These are phyloP conservation scores for Ostrea denselamellosa DNA, from an alignment of 1,140 invertebrate species.

Conservation along the genomic window DNA sequence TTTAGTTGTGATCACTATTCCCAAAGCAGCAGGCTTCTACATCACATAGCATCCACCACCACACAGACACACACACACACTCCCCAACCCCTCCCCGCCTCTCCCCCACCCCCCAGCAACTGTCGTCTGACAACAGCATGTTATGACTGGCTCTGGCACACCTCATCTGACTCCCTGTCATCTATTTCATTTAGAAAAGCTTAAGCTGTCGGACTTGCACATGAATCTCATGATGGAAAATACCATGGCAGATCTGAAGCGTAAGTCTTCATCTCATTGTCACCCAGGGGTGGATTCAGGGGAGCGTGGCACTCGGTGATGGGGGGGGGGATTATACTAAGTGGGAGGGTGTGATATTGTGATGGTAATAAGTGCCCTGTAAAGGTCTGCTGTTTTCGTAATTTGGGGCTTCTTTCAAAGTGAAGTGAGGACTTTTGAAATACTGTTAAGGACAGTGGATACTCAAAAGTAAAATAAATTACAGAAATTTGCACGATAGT, in stretches of 20 bases:
- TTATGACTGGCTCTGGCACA: background rate
- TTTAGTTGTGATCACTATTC: background rate
- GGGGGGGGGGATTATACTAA: too few relatives aligned
- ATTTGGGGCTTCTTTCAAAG: too few relatives aligned
- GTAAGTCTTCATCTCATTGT: constrained; percentile 69
- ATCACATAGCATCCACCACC: background rate
- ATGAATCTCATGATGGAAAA: constrained; percentile 78
- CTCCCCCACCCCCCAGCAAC: background rate
- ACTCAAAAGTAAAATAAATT: too few relatives aligned
- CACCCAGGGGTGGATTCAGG: constrained; percentile 19
- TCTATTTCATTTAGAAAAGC: constrained; percentile 75
- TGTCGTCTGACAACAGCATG: constrained; percentile 35
- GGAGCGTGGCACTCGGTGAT: background rate
- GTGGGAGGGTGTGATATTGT: too few relatives aligned
- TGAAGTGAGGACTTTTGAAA: too few relatives aligned
- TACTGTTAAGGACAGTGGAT: too few relatives aligned
- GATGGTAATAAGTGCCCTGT: too few relatives aligned
- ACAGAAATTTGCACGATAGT: too few relatives aligned
- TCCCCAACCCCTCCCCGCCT: background rate
- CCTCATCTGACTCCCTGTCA: constrained; percentile 46
- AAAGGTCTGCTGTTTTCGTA: too few relatives aligned
- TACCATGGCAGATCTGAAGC: constrained; percentile 74
- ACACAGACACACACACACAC: background rate
- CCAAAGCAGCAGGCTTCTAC: background rate
- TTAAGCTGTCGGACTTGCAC: constrained; percentile 76